Percentiles rank a stretch among this genome's conserved stretches.
Conservation (phyloP, 2,113 vertebrate genomes). For the Catharus fuscescens region DNA sequence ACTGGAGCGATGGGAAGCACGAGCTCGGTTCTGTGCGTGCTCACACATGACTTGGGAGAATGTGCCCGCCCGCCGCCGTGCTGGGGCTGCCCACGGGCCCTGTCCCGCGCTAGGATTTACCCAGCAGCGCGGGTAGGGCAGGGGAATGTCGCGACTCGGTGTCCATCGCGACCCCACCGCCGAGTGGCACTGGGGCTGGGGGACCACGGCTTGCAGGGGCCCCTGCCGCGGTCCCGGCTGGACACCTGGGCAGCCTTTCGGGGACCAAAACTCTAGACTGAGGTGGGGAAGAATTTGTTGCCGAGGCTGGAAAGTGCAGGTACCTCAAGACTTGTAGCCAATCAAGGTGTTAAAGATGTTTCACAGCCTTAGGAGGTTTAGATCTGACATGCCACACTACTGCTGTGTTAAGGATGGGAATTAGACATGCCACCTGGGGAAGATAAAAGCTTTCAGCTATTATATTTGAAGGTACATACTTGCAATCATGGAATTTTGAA, state of each 20-base stretch:
- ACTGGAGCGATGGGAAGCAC: not conserved
- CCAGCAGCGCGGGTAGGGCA: not conserved
- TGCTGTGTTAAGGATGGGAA: not conserved
- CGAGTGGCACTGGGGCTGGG: rapidly evolving
- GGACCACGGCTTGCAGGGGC: rapidly evolving
- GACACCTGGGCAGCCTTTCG: not conserved
- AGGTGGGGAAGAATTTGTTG: not conserved
- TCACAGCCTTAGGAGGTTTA: not conserved
- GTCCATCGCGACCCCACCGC: rapidly evolving
- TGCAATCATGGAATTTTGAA: not conserved
- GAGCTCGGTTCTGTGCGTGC: rapidly evolving
- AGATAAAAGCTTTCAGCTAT: not conserved
- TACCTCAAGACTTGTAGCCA: not conserved
- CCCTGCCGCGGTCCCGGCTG: rapidly evolving
- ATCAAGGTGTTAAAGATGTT: not conserved
- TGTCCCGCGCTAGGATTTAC: not conserved
- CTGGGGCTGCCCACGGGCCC: not conserved
- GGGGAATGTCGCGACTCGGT: rapidly evolving
- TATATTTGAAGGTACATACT: not conserved
- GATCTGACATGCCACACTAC: not conserved
- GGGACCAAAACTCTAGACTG: rapidly evolving
- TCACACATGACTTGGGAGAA: not conserved
- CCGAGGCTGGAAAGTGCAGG: not conserved
- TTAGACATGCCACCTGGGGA: not conserved
- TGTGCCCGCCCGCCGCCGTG: not conserved